phyloP scores from a whole-genome alignment of 2,113 vertebrate species.

The Petrocephalus zakoni region DNA sequence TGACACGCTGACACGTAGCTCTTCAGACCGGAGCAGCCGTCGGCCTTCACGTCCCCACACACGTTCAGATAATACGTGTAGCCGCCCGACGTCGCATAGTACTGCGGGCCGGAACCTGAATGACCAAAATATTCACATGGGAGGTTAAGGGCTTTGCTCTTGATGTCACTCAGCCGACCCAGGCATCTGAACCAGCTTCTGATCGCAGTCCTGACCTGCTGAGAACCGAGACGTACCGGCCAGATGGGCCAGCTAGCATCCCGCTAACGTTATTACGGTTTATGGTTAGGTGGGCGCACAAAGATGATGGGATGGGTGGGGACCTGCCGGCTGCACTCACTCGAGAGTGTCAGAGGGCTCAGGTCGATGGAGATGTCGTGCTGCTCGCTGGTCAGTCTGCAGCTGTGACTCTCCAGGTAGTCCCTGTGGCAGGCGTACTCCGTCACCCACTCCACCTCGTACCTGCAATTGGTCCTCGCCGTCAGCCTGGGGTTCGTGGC shows the following conservation, averaged over 20 bases:
- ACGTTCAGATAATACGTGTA: conserved; percentile 82
- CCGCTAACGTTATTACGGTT: background rate
- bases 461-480: conserved; percentile 79
- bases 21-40: conserved; percentile 33
- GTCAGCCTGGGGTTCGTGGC: conserved; percentile 78
- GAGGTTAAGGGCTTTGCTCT: background rate
- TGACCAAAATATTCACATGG: background rate
- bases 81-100: conserved; percentile 53
- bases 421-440: conserved; percentile 92
- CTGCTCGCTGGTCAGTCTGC: conserved; percentile 70
- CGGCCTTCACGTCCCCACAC: conserved; percentile 56
- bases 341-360: conserved; percentile 57
- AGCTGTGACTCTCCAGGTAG: conserved; percentile 78
- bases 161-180: background rate
- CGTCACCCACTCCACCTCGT: conserved; percentile 87
- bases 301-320: no score
- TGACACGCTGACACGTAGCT: conserved; percentile 71
- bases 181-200: background rate
- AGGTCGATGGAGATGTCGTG: conserved; percentile 83
- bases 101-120: conserved; percentile 40
- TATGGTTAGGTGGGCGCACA: no score
- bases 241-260: background rate
- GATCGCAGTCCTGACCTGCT: background rate
- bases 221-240: background rate
- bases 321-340: conserved; percentile 47